These are phyloP conservation scores for Magallana nippona DNA, from an alignment of 2,888 invertebrate species.

Conservation along the genomic window DNA sequence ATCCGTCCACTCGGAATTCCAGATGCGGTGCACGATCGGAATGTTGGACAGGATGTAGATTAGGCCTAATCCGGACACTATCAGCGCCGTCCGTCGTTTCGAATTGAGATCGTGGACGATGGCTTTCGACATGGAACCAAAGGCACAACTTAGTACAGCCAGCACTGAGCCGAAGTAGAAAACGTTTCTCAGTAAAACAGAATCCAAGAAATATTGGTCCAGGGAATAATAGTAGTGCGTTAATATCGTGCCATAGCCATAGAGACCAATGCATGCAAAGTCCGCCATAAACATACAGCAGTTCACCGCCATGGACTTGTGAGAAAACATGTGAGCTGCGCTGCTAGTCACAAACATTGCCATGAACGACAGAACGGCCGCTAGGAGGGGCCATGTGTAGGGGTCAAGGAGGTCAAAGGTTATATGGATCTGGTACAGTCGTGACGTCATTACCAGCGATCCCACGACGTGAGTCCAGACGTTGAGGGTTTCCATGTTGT, in stretches of 20 bases:
- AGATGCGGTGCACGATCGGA: constrained; percentile 24
- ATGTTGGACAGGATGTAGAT: constrained; percentile 33
- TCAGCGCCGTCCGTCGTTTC: constrained; percentile 21
- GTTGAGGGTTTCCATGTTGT: constrained; percentile 30
- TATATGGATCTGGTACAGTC: neutral
- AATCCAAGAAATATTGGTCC: neutral
- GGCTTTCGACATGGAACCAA: constrained; percentile 29
- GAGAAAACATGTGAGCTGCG: constrained; percentile 38
- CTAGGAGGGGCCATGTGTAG: neutral
- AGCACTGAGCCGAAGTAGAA: constrained; percentile 22
- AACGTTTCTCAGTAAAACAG: neutral
- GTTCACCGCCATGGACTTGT: constrained; percentile 28
- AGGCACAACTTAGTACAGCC: constrained; percentile 4
- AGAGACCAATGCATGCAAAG: constrained; percentile 36
- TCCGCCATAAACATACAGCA: constrained; percentile 36
- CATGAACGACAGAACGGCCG: constrained; percentile 17
- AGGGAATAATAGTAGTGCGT: constrained; percentile 39
- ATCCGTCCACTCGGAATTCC: constrained; percentile 19
- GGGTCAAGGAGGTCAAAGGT: neutral
- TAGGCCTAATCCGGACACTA: constrained; percentile 28
- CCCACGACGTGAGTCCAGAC: constrained; percentile 38
- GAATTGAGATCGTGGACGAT: constrained; percentile 23
- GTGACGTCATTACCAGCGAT: neutral
- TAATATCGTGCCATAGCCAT: constrained; percentile 37
- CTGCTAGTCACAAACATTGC: constrained; percentile 34